Evolutionary conservation across 2,888 invertebrate species (phyloP).

Genomic region (Silvanus unidentatus): DNA sequence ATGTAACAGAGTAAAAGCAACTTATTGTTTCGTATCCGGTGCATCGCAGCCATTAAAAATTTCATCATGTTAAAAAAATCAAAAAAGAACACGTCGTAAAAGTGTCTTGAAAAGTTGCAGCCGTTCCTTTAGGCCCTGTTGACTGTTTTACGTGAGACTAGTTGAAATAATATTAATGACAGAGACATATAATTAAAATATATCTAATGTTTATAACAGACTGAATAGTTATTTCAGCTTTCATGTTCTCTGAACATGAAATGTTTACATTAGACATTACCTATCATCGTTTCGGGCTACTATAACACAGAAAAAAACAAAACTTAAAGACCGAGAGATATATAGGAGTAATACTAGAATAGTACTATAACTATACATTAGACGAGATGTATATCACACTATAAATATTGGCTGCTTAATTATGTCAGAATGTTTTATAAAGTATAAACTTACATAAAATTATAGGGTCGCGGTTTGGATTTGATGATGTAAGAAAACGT

Average conservation of each 20-base stretch:
- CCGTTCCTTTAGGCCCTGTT: background rate
- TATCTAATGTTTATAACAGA: no score
- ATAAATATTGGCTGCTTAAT: slow-evolving; percentile 29
- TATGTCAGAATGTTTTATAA: slow-evolving; percentile 28
- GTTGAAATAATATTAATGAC: slow-evolving; percentile 10
- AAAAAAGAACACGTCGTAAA: no score
- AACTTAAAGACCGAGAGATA: no score
- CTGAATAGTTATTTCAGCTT: slow-evolving; percentile 11
- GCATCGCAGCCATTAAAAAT: no score
- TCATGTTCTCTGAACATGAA: slow-evolving; percentile 5
- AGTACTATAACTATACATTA: slow-evolving; percentile 11
- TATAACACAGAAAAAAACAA: background rate
- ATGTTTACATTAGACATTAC: slow-evolving; percentile 1
- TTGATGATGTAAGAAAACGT: slow-evolving; percentile 8
- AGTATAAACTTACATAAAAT: slow-evolving; percentile 14
- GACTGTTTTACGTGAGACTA: slow-evolving; percentile 8
- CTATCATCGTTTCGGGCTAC: slow-evolving; percentile 14
- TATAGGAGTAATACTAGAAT: background rate
- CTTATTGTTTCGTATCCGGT: no score
- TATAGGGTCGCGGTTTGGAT: slow-evolving; percentile 8
- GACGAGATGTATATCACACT: slow-evolving; percentile 26
- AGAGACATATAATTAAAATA: no score
- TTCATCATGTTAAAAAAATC: no score
- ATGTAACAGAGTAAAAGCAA: no score
- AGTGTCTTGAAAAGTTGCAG: no score